Conservation (phyloP, 2,888 invertebrate species). For the Dioctria linearis region DNA sequence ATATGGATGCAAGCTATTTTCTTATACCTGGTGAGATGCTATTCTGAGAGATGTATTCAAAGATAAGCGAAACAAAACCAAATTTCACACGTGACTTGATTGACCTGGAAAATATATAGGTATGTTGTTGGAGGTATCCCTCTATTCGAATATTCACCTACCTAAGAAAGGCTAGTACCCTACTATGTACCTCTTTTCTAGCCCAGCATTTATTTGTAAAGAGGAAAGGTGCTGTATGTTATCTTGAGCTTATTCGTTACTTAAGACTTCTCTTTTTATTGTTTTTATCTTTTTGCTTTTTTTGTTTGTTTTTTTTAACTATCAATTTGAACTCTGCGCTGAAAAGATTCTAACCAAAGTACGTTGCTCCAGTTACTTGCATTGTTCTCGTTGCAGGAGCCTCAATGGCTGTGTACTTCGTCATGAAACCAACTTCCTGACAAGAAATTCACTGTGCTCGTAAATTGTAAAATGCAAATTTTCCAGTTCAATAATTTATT, state of each 20-base stretch:
- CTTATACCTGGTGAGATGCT: not conserved
- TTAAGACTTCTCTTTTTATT: constrained; percentile 38
- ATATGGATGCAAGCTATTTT: constrained; percentile 8
- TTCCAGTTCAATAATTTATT: constrained; percentile 51
- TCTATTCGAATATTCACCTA: constrained; percentile 41
- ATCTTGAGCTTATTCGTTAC: constrained; percentile 49
- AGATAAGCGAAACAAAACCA: constrained; percentile 41
- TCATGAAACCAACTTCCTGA: constrained; percentile 45
- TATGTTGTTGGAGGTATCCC: too few relatives aligned
- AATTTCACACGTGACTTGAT: constrained; percentile 53
- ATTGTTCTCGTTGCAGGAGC: constrained; percentile 48
- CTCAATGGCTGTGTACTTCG: constrained; percentile 44
- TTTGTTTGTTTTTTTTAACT: too few relatives aligned
- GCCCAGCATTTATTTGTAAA: constrained; percentile 26
- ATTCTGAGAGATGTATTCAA: too few relatives aligned
- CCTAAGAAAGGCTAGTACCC: not conserved
- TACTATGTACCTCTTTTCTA: not conserved
- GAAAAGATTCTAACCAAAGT: not conserved
- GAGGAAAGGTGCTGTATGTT: constrained; percentile 49
- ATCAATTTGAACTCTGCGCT: too few relatives aligned
- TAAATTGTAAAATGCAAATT: constrained; percentile 47
- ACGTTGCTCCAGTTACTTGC: constrained; percentile 45
- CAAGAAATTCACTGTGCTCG: constrained; percentile 42
- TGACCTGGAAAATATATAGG: constrained; percentile 39
- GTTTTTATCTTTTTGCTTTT: too few relatives aligned